Evolutionary conservation across 92 coral and sea anemone genomes (phyloP).

Genomic region (Porites cylindrica): DNA sequence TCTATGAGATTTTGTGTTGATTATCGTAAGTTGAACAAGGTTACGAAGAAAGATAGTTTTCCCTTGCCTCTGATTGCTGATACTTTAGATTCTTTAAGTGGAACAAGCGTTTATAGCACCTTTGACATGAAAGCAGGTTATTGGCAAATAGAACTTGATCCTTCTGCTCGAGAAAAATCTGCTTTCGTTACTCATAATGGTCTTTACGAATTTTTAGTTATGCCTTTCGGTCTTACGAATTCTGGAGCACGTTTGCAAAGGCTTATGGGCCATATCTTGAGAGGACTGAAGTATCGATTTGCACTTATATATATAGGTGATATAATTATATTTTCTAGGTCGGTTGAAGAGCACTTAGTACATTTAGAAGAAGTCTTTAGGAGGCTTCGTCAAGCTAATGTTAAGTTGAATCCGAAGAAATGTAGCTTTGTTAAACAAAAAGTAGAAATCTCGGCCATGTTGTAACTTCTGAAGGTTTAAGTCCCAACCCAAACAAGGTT

Average conservation of each 20-base stretch:
- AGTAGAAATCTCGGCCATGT: neutral
- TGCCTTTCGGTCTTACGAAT: constrained; percentile 35
- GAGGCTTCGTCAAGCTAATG: constrained; percentile 58
- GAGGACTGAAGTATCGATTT: neutral
- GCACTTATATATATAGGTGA: constrained; percentile 36
- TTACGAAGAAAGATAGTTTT: constrained; percentile 23
- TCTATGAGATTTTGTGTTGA: constrained; percentile 55
- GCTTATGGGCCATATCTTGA: constrained; percentile 13
- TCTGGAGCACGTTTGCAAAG: constrained; percentile 33
- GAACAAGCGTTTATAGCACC: constrained; percentile 22
- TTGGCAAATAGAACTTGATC: constrained; percentile 43
- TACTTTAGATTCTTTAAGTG: constrained; percentile 21
- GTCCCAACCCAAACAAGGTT: constrained; percentile 27
- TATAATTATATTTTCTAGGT: constrained; percentile 39
- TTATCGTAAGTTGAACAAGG: neutral
- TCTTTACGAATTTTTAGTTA: constrained; percentile 12
- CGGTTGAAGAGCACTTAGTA: constrained; percentile 33
- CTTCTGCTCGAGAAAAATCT: too few species aligned
- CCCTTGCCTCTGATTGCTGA: too few species aligned
- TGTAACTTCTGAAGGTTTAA: neutral
- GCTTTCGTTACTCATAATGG: neutral
- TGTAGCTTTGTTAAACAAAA: constrained; percentile 43
- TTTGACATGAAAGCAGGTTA: constrained; percentile 52
- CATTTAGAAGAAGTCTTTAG: constrained; percentile 64
- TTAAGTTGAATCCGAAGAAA: constrained; percentile 65